Percentiles rank a stretch among this genome's conserved stretches.
Conservation (phyloP, 2,888 invertebrate species). For the Sphaerophoria rueppellii region DNA sequence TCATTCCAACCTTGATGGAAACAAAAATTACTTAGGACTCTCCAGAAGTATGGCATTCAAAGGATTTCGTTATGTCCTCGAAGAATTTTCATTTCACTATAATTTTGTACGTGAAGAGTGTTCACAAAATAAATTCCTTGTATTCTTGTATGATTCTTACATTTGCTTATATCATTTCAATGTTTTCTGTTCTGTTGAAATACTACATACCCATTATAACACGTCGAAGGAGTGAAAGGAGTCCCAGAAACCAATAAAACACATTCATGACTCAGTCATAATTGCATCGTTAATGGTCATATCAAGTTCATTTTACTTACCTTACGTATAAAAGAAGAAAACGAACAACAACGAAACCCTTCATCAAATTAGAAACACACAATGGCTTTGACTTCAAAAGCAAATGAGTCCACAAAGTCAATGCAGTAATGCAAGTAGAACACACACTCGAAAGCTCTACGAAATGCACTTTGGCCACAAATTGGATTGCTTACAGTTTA, state of each 20-base stretch:
- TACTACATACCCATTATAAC: too few relatives aligned
- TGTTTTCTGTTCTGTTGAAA: neutral
- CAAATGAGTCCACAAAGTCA: conserved; percentile 39
- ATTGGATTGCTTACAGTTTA: conserved; percentile 55
- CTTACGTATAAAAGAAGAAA: neutral
- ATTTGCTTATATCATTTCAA: too few relatives aligned
- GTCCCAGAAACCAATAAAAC: conserved; percentile 6
- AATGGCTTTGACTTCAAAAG: neutral
- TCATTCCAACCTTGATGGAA: too few relatives aligned
- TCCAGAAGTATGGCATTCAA: too few relatives aligned
- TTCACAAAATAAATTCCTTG: too few relatives aligned
- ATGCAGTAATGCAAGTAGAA: conserved; percentile 13
- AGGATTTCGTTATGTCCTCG: too few relatives aligned
- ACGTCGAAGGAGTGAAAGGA: too few relatives aligned
- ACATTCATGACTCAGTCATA: neutral
- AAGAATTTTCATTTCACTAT: too few relatives aligned
- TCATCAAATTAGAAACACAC: neutral
- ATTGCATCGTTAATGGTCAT: neutral
- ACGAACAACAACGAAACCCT: too few relatives aligned
- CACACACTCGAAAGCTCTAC: conserved; percentile 23
- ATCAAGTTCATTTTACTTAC: conserved; percentile 1
- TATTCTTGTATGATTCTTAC: too few relatives aligned
- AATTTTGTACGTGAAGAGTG: too few relatives aligned
- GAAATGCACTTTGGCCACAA: conserved; percentile 53
- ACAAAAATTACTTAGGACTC: too few relatives aligned